Conservation (phyloP, 1,140 invertebrate species). For the Coboldia fuscipes region DNA sequence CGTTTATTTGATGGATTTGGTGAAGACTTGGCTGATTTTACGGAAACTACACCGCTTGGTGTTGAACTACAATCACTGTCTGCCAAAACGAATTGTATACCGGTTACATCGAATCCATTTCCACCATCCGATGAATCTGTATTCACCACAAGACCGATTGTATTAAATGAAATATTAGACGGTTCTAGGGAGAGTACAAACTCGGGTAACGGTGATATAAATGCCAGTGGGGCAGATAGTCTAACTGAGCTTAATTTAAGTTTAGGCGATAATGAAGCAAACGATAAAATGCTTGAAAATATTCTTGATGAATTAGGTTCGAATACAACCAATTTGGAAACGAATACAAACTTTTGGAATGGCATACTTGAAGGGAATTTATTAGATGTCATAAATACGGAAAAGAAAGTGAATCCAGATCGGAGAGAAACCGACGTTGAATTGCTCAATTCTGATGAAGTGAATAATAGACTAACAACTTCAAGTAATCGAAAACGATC, state of each 20-base stretch:
- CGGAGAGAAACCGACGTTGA: no score
- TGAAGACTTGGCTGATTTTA: constrained; percentile 22
- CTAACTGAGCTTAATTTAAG: constrained; percentile 15
- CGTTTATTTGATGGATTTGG: constrained; percentile 16
- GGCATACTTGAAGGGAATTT: constrained; percentile 18
- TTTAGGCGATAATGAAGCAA: constrained; percentile 11
- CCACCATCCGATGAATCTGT: no score
- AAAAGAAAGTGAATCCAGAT: constrained; percentile 5
- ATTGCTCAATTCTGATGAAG: no score
- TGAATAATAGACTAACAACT: background rate
- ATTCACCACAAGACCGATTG: no score
- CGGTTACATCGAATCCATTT: constrained; percentile 6
- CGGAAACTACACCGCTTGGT: constrained; percentile 28
- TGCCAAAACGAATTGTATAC: constrained; percentile 9
- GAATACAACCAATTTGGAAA: constrained; percentile 1
- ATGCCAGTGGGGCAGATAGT: constrained; percentile 18
- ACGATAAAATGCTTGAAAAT: constrained; percentile 19
- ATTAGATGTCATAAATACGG: constrained; percentile 14
- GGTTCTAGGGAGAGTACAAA: no score
- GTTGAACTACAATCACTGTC: constrained; percentile 26
- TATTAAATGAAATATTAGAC: no score
- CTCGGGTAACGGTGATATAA: constrained; percentile 17
- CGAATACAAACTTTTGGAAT: constrained; percentile 20
- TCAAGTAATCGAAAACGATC: background rate
- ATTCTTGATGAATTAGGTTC: constrained; percentile 17